phyloP scores from a whole-genome alignment of 1,140 invertebrate species.

The Archegozetes longisetosus region DNA sequence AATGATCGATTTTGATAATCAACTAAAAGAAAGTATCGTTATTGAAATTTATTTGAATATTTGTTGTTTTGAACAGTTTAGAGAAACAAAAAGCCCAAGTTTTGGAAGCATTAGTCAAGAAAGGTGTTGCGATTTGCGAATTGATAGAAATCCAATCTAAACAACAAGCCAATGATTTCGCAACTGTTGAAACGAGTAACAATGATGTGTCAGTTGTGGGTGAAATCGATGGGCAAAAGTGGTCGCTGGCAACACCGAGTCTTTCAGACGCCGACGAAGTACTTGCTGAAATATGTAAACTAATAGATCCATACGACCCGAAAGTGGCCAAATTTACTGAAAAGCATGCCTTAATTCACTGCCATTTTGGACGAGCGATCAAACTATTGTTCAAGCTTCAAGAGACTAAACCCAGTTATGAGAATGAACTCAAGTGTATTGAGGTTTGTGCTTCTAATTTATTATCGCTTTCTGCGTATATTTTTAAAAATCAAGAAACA shows the following conservation, averaged over 20 bases:
- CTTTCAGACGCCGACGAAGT: slow-evolving; percentile 4
- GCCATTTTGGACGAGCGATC: slow-evolving; percentile 59
- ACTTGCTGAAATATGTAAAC: neutral
- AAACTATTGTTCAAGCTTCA: slow-evolving; percentile 54
- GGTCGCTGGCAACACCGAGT: neutral
- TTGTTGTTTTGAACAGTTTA: slow-evolving; percentile 37
- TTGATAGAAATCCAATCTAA: slow-evolving; percentile 35
- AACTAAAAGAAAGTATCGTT: neutral
- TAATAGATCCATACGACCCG: slow-evolving; percentile 1
- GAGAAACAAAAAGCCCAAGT: slow-evolving; percentile 60
- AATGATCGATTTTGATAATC: slow-evolving; percentile 5
- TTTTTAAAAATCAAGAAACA: neutral
- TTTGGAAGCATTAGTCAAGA: slow-evolving; percentile 56
- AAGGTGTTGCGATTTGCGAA: slow-evolving; percentile 52
- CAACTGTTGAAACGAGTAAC: slow-evolving; percentile 9
- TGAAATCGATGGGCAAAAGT: no score
- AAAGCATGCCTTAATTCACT: slow-evolving; percentile 57
- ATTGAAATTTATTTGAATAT: slow-evolving; percentile 2
- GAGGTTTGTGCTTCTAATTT: neutral
- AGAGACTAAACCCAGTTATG: slow-evolving; percentile 49
- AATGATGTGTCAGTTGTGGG: slow-evolving; percentile 10
- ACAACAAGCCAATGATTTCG: slow-evolving; percentile 11
- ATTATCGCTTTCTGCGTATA: neutral
- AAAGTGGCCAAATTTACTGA: slow-evolving; percentile 49
- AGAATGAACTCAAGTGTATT: slow-evolving; percentile 35